Evolutionary conservation across 2,888 invertebrate species (phyloP).

Genomic region (Philhelius pedissequus): DNA sequence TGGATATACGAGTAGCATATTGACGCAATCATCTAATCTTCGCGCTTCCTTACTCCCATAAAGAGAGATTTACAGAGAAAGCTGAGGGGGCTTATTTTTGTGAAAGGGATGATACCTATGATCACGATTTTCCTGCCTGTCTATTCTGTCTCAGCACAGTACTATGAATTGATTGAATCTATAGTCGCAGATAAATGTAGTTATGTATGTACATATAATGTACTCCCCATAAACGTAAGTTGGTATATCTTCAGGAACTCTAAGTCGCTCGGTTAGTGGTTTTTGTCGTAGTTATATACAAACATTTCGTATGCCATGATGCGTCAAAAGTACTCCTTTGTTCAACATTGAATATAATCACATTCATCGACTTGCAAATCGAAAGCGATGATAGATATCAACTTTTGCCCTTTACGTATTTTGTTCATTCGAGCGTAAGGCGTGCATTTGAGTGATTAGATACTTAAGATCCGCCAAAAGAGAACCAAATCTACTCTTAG

Average conservation of each 20-base stretch:
- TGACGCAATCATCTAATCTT: constrained; percentile 79
- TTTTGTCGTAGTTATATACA: neutral
- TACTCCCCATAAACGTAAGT: neutral
- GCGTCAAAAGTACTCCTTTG: constrained; percentile 45
- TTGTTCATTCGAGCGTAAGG: constrained; percentile 71
- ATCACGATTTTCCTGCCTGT: constrained; percentile 49
- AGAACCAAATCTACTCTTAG: neutral
- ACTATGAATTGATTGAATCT: constrained; percentile 47
- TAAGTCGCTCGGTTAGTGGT: constrained; percentile 31
- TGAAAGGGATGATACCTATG: constrained; percentile 59
- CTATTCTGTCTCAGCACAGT: constrained; percentile 25
- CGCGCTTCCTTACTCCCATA: constrained; percentile 74
- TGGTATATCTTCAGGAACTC: constrained; percentile 4
- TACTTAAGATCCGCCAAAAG: constrained; percentile 28
- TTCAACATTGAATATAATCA: constrained; percentile 26
- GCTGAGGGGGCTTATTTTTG: constrained; percentile 58
- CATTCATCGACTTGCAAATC: constrained; percentile 47
- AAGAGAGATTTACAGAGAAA: constrained; percentile 62
- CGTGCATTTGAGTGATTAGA: constrained; percentile 71
- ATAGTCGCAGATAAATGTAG: constrained; percentile 5
- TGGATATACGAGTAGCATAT: constrained; percentile 77
- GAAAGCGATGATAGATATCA: constrained; percentile 46
- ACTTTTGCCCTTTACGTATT: constrained; percentile 38
- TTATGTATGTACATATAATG: neutral
- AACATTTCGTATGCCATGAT: constrained; percentile 23